Conservation (phyloP, 2,113 vertebrate genomes). For the Colinus virginianus region DNA sequence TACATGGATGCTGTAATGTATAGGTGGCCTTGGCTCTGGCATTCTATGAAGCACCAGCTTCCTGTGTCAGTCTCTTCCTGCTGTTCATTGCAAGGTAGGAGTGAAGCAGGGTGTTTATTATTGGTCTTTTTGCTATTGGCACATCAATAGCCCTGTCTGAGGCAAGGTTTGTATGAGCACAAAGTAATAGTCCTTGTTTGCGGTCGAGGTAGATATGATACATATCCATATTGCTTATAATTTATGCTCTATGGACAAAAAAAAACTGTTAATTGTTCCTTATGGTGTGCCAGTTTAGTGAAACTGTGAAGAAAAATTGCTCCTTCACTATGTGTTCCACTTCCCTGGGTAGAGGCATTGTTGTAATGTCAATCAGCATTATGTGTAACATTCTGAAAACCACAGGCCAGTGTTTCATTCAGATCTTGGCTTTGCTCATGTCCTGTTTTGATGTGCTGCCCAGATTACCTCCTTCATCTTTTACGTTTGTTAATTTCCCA, state of each 20-base stretch:
- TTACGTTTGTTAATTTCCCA: conserved; percentile 35
- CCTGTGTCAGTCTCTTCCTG: neutral
- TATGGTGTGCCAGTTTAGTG: conserved; percentile 5
- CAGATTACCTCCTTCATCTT: conserved; percentile 57
- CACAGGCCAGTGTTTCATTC: conserved; percentile 13
- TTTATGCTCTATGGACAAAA: neutral
- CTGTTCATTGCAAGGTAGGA: neutral
- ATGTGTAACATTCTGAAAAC: conserved; percentile 50
- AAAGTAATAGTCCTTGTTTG: neutral
- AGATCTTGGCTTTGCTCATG: conserved; percentile 41
- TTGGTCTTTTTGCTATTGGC: neutral
- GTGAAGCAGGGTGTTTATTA: neutral
- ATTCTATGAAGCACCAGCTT: neutral
- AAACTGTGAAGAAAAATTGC: conserved; percentile 56
- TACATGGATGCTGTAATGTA: neutral
- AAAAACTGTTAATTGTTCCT: neutral
- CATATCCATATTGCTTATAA: neutral
- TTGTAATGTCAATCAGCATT: conserved; percentile 50
- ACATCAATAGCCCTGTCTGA: neutral
- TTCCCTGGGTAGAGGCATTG: conserved; percentile 55
- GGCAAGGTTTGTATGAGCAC: neutral
- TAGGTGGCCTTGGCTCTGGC: neutral
- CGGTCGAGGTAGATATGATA: neutral
- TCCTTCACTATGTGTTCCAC: conserved; percentile 39
- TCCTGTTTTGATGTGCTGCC: conserved; percentile 37